Conservation (phyloP, 2,113 vertebrate species). For the Leptosomus discolor region DNA sequence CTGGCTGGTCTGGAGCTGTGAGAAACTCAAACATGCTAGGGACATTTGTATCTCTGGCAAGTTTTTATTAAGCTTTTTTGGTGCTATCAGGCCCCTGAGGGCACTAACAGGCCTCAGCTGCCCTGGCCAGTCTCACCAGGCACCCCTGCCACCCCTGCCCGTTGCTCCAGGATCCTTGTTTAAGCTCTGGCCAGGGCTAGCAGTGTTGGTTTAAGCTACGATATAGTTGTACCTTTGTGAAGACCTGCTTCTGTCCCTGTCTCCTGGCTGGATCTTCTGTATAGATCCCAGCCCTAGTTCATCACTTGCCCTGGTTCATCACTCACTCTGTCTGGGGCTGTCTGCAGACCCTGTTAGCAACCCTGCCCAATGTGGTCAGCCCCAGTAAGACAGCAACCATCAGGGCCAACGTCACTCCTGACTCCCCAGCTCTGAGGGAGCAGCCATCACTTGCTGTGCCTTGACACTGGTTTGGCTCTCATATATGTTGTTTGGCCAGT, state of each 20-base stretch:
- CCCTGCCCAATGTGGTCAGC: fast-evolving
- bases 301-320: neutral
- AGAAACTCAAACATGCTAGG: neutral
- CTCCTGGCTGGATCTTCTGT: neutral
- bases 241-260: neutral
- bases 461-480: neutral
- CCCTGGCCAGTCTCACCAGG: neutral
- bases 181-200: neutral
- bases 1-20: neutral
- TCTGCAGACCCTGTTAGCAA: neutral
- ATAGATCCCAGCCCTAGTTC: neutral
- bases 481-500: neutral
- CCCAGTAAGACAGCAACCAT: too few species aligned
- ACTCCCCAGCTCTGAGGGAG: neutral
- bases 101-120: neutral
- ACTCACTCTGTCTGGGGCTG: fast-evolving
- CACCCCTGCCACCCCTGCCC: fast-evolving
- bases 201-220: neutral
- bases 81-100: neutral
- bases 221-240: neutral
- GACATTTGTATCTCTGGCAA: neutral
- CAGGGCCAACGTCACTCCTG: fast-evolving
- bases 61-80: neutral
- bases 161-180: neutral
- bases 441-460: neutral